Evolutionary conservation across 2,797 vertebrate species (phyloP), one percentile per base, ranked within the genome.

Genomic region (Pipistrellus pipistrellus): DNA sequence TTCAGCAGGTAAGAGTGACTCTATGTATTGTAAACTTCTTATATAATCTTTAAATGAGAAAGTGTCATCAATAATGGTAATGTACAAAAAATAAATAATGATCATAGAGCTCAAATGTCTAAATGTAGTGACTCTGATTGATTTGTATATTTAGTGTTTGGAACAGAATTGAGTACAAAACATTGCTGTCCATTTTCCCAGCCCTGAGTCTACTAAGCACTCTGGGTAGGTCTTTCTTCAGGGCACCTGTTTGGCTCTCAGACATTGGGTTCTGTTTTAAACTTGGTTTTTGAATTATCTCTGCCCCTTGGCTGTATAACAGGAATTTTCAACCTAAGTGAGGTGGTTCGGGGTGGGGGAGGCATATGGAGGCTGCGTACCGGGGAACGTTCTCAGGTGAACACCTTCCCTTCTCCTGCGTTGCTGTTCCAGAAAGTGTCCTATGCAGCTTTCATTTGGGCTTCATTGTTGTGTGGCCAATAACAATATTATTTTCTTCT

Each of bases 21-120:
- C 25, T 94, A 20, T 88, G 17, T 68, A 55, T 94, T 90, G 57
- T 80, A 59, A 94, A 80, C 44, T 82, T 85, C 38, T 92, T 88
- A 75, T 3, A 8, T 86, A 44, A 38, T 48, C 90, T 93, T 93
- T 62, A 88, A 84, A 88, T 91, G 35, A 90, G 88, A 94, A 95
- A 85, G 72, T 92, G 30, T 78, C 62, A 80, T 51, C 38, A 93
- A n/a, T 90, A 91, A 86, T 95, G n/a, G 9, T 77, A 83, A 83
- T 80, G 3, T 59, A 59, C 27, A 38, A 75, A 30, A 92, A 95
- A 69, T 92, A 95, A 93, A 83, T 77, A 93, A 86, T 78, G 69
- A 75, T 77, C 23, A 41, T 68, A 78, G 68, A 91, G 15, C 51
- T 89, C 44, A 75, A 21, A 55, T 94, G 41, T 92, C 73, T 91